Evolutionary conservation across 1,140 invertebrate species (phyloP).

Genomic region (Bombus fervidus): DNA sequence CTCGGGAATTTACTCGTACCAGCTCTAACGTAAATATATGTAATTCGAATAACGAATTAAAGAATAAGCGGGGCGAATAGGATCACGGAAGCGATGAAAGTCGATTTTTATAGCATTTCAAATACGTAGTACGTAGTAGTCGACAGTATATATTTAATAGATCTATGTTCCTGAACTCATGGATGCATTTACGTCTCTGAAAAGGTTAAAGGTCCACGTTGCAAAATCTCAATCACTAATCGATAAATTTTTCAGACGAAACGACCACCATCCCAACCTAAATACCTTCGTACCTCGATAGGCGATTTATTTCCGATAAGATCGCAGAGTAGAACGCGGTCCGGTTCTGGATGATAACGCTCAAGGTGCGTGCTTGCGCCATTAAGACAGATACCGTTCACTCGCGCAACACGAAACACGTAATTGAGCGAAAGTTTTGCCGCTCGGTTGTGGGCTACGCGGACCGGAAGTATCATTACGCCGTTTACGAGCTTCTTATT

Average conservation of each 20-base stretch:
- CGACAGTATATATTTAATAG: neutral
- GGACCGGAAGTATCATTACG: conserved; percentile 33
- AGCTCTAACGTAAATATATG: neutral
- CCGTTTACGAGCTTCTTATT: conserved; percentile 27
- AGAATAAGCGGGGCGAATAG: neutral
- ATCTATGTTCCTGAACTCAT: neutral
- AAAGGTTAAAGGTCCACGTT: neutral
- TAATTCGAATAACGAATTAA: neutral
- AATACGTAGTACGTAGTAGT: neutral
- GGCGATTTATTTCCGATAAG: neutral
- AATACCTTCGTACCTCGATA: too few species aligned
- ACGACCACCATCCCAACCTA: too few species aligned
- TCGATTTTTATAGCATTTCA: neutral
- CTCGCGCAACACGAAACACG: conserved; percentile 53
- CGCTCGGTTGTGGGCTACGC: neutral
- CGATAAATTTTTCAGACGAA: neutral
- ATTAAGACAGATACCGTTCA: conserved; percentile 54
- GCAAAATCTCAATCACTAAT: neutral
- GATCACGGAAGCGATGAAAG: conserved; percentile 20
- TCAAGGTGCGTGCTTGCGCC: conserved; percentile 17
- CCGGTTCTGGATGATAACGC: neutral
- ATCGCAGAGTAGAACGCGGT: neutral
- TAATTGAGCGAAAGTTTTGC: conserved; percentile 64
- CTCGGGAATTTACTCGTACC: neutral
- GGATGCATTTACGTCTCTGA: too few species aligned